Base-by-base conservation (phyloP, 2,113 vertebrate genomes). In the Pseudonaja textilis region DNA sequence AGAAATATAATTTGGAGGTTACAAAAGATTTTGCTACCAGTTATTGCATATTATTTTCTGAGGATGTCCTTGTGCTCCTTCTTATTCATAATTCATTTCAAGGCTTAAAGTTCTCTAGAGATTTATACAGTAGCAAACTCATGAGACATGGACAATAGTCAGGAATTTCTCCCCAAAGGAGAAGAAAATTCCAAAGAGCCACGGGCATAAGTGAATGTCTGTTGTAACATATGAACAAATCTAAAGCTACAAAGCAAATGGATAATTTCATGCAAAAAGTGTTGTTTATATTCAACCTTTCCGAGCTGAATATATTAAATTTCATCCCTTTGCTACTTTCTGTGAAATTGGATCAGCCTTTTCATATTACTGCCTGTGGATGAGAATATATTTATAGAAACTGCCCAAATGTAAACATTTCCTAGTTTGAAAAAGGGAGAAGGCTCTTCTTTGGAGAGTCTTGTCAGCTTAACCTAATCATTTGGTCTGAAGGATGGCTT, bases 391-490 rank as follows among this genome's bases (percentile, higher is more conserved):
- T 96, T 96, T 95, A 94, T 96, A 96, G 45, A 92, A 55, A 93
- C 93, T 96, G 94, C 94, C 93, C 74, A 95, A 95, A 96, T 95
- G 92, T 94, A 95, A 92, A 96, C 93, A 95, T 94, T 96, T 97
- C 96, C 96, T 56, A 26, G 25, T 47, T 91, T 34, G 92, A 89
- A 92, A 93, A 92, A 42, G 23, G 4, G 26, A 86, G 94, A 93
- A 96, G 88, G 94, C 95, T 93, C 39, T 5, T 25, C 87, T 86
- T 81, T 95, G 95, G 47, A 39, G 50, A 9, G 34, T 8, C 91
- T 45, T 90, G 59, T 59, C 87, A 45, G 25, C 64, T 52, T 57
- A 45, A 64, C 29, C 29, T 86, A 34, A 45, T 61, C 59, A 95
- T 90, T 93, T 59, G 50, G 94, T 93, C 25, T 92, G 94, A 0